A percentile compares a stretch with the other conserved stretches of the same genome.
Conservation (phyloP, 23 tunicate genomes). For the Aplidium turbinatum region DNA sequence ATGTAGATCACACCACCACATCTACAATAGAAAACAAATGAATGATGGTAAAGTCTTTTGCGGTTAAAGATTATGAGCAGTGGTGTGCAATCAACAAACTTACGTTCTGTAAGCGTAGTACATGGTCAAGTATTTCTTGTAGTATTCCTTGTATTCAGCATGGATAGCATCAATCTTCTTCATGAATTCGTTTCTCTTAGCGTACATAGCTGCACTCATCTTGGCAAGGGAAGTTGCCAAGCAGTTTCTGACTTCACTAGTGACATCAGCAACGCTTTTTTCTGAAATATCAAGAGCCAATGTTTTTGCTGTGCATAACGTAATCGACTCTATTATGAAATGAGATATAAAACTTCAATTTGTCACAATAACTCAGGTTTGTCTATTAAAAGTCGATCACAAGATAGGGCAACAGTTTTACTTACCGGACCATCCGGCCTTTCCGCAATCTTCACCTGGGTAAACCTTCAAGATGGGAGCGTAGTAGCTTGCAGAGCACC, state of each 20-base stretch:
- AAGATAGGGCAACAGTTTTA: not conserved
- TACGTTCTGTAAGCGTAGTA: constrained; percentile 43
- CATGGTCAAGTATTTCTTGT: constrained; percentile 34
- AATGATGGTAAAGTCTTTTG: no score
- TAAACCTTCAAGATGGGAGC: constrained; percentile 55
- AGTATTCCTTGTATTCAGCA: constrained; percentile 26
- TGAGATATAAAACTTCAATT: no score
- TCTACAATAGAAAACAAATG: constrained; percentile 9
- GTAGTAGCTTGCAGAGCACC: constrained; percentile 52
- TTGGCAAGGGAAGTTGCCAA: constrained; percentile 29
- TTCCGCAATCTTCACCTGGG: constrained; percentile 40
- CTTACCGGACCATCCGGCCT: constrained; percentile 40
- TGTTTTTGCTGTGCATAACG: no score
- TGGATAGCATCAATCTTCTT: constrained; percentile 21
- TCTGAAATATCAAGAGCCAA: no score
- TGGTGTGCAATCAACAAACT: no score
- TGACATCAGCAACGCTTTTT: constrained; percentile 27
- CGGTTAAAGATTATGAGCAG: no score
- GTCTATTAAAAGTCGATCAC: not conserved
- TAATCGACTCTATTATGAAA: no score
- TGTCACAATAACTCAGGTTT: no score
- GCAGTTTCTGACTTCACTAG: constrained; percentile 26
- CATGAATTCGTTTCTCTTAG: constrained; percentile 15
- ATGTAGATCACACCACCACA: constrained; percentile 21
- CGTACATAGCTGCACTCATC: constrained; percentile 29